Evolutionary conservation across 1,140 invertebrate species (phyloP).

Genomic region (Rhizoglyphus robini): DNA sequence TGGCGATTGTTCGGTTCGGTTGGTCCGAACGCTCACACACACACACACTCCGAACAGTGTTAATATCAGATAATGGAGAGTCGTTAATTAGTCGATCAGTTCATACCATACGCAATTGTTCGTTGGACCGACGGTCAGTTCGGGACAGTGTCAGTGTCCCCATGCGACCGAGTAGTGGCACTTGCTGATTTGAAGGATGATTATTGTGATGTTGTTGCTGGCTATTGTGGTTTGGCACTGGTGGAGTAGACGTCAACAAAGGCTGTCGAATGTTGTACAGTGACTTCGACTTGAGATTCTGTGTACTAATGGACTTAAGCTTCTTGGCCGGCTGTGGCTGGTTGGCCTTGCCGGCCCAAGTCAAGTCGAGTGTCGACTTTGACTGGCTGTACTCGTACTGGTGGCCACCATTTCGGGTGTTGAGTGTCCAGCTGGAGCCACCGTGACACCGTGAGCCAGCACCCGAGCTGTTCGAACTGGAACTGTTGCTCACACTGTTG

Average conservation of each 20-base stretch:
- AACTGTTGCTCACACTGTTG: neutral
- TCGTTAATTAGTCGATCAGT: too few relatives aligned
- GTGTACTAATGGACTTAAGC: neutral
- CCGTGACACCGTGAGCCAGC: neutral
- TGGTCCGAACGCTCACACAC: too few relatives aligned
- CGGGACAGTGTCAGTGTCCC: neutral
- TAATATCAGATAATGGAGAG: too few relatives aligned
- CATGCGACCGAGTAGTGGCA: too few relatives aligned
- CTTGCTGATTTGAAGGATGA: too few relatives aligned
- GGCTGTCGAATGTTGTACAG: neutral
- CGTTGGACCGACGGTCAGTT: neutral
- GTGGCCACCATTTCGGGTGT: neutral
- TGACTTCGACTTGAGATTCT: neutral
- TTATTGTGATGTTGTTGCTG: neutral
- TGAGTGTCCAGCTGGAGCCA: neutral
- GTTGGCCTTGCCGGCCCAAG: neutral
- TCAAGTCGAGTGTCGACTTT: neutral
- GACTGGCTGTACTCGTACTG: conserved; percentile 1
- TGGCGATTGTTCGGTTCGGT: too few relatives aligned
- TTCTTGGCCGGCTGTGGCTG: neutral
- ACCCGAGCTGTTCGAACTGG: too few relatives aligned
- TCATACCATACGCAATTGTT: neutral
- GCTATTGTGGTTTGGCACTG: neutral
- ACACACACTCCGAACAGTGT: too few relatives aligned
- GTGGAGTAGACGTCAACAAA: neutral